These are phyloP conservation scores for Meghimatium bilineatum DNA, from an alignment of 2,888 invertebrate genomes.

Conservation along the genomic window DNA sequence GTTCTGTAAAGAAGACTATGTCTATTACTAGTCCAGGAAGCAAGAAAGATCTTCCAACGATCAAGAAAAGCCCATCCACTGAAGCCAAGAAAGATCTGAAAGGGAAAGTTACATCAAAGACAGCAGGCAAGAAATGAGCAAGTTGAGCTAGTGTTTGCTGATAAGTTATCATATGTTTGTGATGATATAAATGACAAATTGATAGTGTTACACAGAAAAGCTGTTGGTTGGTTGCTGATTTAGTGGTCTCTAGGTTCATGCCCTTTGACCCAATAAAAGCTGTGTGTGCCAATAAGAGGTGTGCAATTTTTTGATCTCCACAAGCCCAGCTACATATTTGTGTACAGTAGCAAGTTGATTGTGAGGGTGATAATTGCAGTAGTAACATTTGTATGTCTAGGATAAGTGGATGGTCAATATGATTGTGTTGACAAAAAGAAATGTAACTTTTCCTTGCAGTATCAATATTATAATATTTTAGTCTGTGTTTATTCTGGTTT, in stretches of 20 bases:
- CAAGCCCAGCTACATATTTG: neutral
- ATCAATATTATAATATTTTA: neutral
- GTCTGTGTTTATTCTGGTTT: neutral
- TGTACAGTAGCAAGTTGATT: neutral
- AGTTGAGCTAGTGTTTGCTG: neutral
- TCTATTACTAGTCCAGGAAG: slow-evolving; percentile 24
- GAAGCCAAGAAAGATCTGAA: slow-evolving; percentile 44
- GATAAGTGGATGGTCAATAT: neutral
- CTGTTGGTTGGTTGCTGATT: neutral
- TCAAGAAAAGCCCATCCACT: slow-evolving; percentile 40
- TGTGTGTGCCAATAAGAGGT: neutral
- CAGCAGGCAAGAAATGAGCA: slow-evolving; percentile 32
- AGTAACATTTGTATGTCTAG: neutral
- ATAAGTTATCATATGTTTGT: neutral
- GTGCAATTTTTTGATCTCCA: neutral
- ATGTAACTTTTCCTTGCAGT: neutral
- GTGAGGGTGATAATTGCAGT: no score
- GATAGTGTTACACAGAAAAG: neutral
- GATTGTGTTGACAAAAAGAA: neutral
- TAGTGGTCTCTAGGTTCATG: neutral
- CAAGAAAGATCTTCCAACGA: slow-evolving; percentile 25
- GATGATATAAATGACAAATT: neutral
- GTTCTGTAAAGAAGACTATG: slow-evolving; percentile 33
- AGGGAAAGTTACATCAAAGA: slow-evolving; percentile 21
- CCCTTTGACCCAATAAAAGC: no score